Evolutionary conservation across 2,888 invertebrate species (phyloP).

Genomic region (Parnassius orleans): DNA sequence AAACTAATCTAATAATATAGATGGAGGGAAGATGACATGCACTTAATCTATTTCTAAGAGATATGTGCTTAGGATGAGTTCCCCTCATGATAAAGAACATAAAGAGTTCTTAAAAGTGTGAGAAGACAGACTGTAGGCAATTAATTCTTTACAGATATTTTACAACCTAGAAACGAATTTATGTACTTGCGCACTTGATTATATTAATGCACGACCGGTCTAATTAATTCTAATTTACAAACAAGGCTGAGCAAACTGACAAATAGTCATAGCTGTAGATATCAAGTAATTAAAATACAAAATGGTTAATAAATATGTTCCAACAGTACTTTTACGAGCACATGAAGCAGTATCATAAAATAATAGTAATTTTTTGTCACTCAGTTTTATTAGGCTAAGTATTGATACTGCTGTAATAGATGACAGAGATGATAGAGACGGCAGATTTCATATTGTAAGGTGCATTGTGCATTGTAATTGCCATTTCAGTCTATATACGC

Average conservation of each 20-base stretch:
- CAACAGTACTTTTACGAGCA: conserved; percentile 9
- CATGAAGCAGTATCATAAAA: conserved; percentile 15
- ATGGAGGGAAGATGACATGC: too few relatives aligned
- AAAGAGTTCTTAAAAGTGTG: too few relatives aligned
- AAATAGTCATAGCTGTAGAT: conserved; percentile 21
- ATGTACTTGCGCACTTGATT: conserved; percentile 17
- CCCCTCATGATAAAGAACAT: too few relatives aligned
- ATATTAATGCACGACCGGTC: conserved; percentile 14
- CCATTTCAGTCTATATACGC: too few relatives aligned
- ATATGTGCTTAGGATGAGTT: too few relatives aligned
- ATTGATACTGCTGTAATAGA: background rate
- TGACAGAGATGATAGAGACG: too few relatives aligned
- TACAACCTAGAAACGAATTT: conserved; percentile 8
- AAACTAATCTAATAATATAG: too few relatives aligned
- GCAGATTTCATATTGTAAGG: too few relatives aligned
- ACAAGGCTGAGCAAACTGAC: conserved; percentile 23
- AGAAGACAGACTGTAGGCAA: too few relatives aligned
- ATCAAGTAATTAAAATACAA: conserved; percentile 24
- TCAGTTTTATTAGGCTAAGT: conserved; percentile 4
- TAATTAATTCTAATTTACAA: conserved; percentile 25
- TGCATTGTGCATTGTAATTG: too few relatives aligned
- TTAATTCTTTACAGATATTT: too few relatives aligned
- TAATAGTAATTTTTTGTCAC: conserved; percentile 13
- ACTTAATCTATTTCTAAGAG: too few relatives aligned
- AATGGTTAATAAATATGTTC: conserved; percentile 22